Conservation (phyloP, 37 sponge, comb jelly and placozoan species). For the Hormiphora californensis region DNA sequence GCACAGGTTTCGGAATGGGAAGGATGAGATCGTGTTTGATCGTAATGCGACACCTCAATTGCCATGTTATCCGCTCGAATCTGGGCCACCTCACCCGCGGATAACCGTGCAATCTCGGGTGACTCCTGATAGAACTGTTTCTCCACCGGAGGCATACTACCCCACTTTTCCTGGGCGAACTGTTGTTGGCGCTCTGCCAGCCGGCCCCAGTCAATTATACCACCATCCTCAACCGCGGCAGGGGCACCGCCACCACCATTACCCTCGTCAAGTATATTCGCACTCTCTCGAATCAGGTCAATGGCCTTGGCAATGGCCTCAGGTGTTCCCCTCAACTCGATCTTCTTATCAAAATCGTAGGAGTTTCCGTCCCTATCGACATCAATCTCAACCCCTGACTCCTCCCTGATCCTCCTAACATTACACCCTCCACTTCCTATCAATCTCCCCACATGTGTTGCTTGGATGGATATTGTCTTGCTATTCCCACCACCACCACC, state of each 20-base stretch:
- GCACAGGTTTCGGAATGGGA: constrained; percentile 74
- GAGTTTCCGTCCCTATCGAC: not conserved
- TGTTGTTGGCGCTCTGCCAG: not conserved
- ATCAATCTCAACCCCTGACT: constrained; percentile 7
- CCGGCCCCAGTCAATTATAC: constrained; percentile 44
- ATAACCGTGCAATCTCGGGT: constrained; percentile 1
- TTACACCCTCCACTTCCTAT: not conserved
- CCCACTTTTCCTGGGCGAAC: constrained; percentile 4
- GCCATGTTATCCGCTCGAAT: constrained; percentile 44
- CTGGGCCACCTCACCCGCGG: not conserved
- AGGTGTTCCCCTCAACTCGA: not conserved
- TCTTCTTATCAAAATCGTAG: constrained; percentile 15
- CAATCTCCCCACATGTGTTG: constrained; percentile 18
- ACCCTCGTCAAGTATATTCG: not conserved
- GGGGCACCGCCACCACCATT: not conserved
- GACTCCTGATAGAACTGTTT: constrained; percentile 14
- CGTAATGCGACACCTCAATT: constrained; percentile 47
- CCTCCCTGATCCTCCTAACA: constrained; percentile 10
- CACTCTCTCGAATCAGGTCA: not conserved
- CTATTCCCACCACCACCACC: not conserved
- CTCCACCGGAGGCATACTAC: not conserved
- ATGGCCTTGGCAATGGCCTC: not conserved
- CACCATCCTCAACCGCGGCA: not conserved
- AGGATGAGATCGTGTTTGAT: not conserved
- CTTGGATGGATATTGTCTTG: no score